A percentile compares a stretch with the other conserved stretches of the same genome.
Evolutionary conservation across 1,140 invertebrate species (phyloP).

Genomic region (Augochlora pura): DNA sequence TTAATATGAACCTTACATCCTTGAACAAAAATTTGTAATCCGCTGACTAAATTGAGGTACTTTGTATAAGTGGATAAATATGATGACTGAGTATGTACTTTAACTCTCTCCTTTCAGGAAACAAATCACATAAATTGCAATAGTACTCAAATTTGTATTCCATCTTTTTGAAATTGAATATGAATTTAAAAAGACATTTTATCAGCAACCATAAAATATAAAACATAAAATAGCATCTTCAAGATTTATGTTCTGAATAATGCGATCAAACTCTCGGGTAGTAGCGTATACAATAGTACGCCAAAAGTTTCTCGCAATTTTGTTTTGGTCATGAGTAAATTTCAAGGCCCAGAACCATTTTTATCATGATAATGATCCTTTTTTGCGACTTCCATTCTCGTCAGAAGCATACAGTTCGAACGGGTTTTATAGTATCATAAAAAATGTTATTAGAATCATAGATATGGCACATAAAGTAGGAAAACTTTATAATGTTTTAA

Average conservation of each 20-base stretch:
- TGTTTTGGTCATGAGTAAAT: not conserved
- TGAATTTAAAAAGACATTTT: not conserved
- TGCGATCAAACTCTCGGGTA: slow-evolving; percentile 20
- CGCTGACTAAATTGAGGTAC: too few relatives aligned
- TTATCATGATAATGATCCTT: too few relatives aligned
- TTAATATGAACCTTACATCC: too few relatives aligned
- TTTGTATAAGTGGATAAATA: too few relatives aligned
- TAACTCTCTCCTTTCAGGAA: too few relatives aligned
- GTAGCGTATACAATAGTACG: not conserved
- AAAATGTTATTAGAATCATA: not conserved
- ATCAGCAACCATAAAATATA: too few relatives aligned
- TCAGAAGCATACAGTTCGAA: too few relatives aligned
- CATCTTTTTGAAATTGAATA: not conserved
- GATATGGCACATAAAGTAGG: not conserved
- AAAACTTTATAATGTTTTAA: not conserved
- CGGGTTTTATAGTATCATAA: too few relatives aligned
- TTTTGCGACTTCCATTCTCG: too few relatives aligned
- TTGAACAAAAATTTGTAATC: too few relatives aligned
- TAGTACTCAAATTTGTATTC: not conserved
- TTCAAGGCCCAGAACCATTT: not conserved
- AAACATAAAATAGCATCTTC: not conserved
- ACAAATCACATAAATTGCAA: not conserved
- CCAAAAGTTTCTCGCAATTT: not conserved
- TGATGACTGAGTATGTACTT: too few relatives aligned
- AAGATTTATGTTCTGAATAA: not conserved